Percentiles rank a stretch among this genome's conserved stretches.
Conservation (phyloP, 92 coral and sea anemone genomes). For the Epizoanthus stellaris region DNA sequence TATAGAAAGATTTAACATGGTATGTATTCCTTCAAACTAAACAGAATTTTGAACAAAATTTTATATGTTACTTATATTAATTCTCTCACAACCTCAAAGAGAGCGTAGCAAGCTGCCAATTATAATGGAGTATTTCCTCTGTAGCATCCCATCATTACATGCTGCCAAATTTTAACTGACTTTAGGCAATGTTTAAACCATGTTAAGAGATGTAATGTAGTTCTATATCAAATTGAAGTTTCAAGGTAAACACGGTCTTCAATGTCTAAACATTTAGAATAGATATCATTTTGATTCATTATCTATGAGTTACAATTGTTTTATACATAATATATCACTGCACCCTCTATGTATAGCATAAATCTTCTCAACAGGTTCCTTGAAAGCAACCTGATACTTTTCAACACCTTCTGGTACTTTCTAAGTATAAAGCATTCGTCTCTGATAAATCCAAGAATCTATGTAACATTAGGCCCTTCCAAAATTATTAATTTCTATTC, state of each 20-base stretch:
- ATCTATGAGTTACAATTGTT: constrained; percentile 18
- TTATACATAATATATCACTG: background rate
- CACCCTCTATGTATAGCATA: background rate
- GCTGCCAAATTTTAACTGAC: background rate
- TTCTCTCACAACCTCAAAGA: background rate
- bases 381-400: background rate
- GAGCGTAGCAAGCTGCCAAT: background rate
- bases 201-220: background rate
- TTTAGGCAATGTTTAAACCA: background rate
- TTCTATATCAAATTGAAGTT: background rate
- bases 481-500: too few species aligned
- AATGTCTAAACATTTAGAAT: constrained; percentile 21
- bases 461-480: too few species aligned
- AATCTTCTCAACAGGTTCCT: background rate
- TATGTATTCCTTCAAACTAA: background rate
- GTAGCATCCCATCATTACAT: background rate
- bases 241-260: constrained; percentile 16
- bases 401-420: too few species aligned
- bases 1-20: constrained; percentile 1
- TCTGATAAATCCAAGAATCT: too few species aligned
- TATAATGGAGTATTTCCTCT: background rate
- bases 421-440: too few species aligned
- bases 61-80: background rate
- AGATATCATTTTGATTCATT: constrained; percentile 1
- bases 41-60: background rate